Conservation (phyloP, 1,140 invertebrate genomes). For the Camponotus vicinus region DNA sequence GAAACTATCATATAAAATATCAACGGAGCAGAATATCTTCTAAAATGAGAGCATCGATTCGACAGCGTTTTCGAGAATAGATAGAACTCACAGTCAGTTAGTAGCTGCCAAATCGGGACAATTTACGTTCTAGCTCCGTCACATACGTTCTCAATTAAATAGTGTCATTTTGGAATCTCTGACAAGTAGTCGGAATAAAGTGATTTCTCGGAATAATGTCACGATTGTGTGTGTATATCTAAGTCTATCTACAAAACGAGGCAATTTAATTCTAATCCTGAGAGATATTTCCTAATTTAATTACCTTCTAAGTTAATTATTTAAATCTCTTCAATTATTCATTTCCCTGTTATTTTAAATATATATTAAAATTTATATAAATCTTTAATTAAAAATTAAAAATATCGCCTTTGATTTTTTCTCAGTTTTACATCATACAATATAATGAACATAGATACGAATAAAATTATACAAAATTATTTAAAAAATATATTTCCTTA, state of each 20-base stretch:
- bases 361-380: not conserved
- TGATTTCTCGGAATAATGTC: slow-evolving; percentile 29
- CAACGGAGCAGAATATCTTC: not conserved
- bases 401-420: not conserved
- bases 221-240: not conserved
- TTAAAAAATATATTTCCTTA: not conserved
- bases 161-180: slow-evolving; percentile 47
- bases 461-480: not conserved
- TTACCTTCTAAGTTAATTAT: not conserved
- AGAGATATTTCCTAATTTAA: slow-evolving; percentile 14
- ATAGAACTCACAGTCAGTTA: slow-evolving; percentile 64
- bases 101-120: slow-evolving; percentile 52
- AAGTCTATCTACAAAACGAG: not conserved
- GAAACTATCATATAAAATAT: not conserved
- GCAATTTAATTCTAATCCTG: slow-evolving; percentile 10
- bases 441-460: not conserved
- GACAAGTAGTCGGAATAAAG: slow-evolving; percentile 43
- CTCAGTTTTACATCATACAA: too few relatives aligned
- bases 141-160: slow-evolving; percentile 59
- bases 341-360: not conserved
- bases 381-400: not conserved
- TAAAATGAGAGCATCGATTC: slow-evolving; percentile 20
- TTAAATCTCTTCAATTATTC: not conserved
- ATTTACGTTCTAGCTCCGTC: slow-evolving; percentile 33
- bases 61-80: slow-evolving; percentile 62